A percentile compares a stretch with the other conserved stretches of the same genome.
These are phyloP conservation scores for Pterocles gutturalis DNA, from an alignment of 2,113 vertebrate genomes.

Conservation along the genomic window DNA sequence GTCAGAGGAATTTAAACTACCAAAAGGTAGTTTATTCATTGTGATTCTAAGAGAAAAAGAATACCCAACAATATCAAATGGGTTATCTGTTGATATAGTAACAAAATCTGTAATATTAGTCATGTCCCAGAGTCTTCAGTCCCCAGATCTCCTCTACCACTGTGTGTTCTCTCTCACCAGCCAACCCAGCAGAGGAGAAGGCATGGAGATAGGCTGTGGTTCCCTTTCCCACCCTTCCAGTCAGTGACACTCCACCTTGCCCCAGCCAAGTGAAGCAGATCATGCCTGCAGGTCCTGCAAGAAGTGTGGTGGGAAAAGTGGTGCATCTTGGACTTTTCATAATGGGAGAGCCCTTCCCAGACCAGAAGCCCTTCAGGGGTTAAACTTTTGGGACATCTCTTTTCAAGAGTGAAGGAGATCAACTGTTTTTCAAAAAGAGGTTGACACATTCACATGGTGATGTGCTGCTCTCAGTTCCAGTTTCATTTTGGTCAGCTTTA, in stretches of 20 bases:
- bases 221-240: not conserved
- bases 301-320: not conserved
- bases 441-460: not conserved
- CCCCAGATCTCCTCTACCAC: not conserved
- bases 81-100: not conserved
- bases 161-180: not conserved
- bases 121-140: not conserved
- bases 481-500: not conserved
- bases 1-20: not conserved
- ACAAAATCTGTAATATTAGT: not conserved
- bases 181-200: not conserved
- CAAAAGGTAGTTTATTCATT: not conserved
- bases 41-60: not conserved
- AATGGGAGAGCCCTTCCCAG: not conserved
- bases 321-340: not conserved
- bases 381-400: not conserved
- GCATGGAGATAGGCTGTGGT: not conserved
- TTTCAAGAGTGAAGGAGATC: not conserved
- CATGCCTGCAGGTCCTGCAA: not conserved
- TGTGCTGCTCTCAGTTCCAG: not conserved
- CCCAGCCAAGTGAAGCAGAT: not conserved
- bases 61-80: not conserved
- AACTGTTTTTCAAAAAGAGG: not conserved
- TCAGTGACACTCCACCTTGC: not conserved
- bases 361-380: not conserved